Evolutionary conservation across 2,797 vertebrate species (phyloP).

Genomic region (Amazona ochrocephala): DNA sequence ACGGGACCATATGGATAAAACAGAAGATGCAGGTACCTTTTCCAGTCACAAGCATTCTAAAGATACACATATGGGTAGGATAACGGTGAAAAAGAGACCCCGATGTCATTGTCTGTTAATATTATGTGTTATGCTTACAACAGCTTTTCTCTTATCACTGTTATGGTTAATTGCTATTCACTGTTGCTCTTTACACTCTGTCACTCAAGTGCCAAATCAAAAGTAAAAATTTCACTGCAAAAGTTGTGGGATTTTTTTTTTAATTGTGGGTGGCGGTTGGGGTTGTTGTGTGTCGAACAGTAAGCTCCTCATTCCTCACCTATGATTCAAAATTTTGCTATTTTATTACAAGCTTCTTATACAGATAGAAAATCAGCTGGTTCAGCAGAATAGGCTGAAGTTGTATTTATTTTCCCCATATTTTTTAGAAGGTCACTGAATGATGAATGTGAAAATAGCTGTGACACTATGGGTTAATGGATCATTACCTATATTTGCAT

Average conservation of each 20-base stretch:
- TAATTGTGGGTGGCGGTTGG: background rate
- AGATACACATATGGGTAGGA: background rate
- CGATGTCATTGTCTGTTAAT: conserved; percentile 14
- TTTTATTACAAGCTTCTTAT: background rate
- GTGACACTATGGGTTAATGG: background rate
- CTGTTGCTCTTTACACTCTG: background rate
- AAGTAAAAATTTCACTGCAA: background rate
- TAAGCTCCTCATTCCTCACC: background rate
- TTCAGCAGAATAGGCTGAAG: background rate
- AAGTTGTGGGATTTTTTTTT: background rate
- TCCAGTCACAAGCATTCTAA: conserved; percentile 45
- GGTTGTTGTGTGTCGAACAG: background rate
- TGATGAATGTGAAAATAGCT: background rate
- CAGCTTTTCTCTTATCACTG: background rate
- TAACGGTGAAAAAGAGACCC: background rate
- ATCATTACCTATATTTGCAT: conserved; percentile 3
- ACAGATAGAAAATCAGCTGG: background rate
- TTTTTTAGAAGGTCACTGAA: background rate
- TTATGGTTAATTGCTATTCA: background rate
- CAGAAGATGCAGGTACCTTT: conserved; percentile 59
- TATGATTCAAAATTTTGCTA: background rate
- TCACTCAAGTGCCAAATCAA: background rate
- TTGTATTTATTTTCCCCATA: background rate
- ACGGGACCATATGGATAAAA: conserved; percentile 64
- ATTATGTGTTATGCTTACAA: background rate